Evolutionary conservation across 2,113 vertebrate genomes (phyloP).

Genomic region (Ophthalmolycus amberensis): DNA sequence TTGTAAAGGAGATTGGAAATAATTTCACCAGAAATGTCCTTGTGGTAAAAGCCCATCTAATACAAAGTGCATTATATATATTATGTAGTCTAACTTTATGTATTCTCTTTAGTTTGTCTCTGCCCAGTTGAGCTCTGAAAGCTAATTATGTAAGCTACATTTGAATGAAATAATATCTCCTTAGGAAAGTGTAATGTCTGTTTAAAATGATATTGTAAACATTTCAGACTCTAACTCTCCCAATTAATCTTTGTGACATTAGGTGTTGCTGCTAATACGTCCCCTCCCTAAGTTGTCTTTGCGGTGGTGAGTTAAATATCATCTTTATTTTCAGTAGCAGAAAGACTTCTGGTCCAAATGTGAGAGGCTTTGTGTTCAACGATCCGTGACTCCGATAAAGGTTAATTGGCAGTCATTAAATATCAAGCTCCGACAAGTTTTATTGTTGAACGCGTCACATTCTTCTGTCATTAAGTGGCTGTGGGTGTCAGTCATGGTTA

Average conservation of each 20-base stretch:
- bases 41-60: slow-evolving; percentile 38
- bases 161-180: slow-evolving; percentile 1
- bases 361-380: slow-evolving; percentile 28
- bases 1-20: slow-evolving; percentile 43
- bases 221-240: neutral
- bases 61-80: neutral
- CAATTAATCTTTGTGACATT: slow-evolving; percentile 4
- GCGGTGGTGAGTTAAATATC: neutral
- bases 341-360: slow-evolving; percentile 30
- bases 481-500: slow-evolving; percentile 32
- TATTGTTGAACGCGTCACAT: neutral
- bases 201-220: slow-evolving; percentile 12
- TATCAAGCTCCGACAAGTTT: slow-evolving; percentile 20
- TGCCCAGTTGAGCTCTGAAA: slow-evolving; percentile 16
- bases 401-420: slow-evolving; percentile 51
- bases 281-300: slow-evolving; percentile 3
- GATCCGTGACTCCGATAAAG: slow-evolving; percentile 48
- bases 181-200: slow-evolving; percentile 1
- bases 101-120: slow-evolving; percentile 15
- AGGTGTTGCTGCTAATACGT: neutral
- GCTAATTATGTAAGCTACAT: slow-evolving; percentile 39
- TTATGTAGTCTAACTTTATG: neutral
- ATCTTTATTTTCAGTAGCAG: slow-evolving; percentile 17
- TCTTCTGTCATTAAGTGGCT: slow-evolving; percentile 12
- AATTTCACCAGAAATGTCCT: slow-evolving; percentile 40